These are phyloP conservation scores for Tinamus major DNA, from an alignment of 2,797 vertebrate species.

Conservation along the genomic window DNA sequence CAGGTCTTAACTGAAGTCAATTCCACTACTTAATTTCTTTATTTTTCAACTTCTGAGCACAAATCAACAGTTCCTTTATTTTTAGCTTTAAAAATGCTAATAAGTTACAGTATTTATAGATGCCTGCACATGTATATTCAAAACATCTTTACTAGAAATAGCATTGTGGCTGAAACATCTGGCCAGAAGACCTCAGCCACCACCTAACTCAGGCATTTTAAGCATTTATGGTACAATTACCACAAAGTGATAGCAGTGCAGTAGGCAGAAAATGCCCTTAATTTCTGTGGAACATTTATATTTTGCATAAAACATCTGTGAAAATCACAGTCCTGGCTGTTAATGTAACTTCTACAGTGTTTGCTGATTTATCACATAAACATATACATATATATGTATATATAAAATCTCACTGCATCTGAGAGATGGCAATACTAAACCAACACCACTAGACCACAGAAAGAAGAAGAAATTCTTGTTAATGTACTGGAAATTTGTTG, in stretches of 20 bases:
- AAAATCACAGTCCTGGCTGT: background rate
- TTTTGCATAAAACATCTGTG: background rate
- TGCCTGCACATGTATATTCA: conserved; percentile 27
- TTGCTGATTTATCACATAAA: background rate
- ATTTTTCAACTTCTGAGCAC: background rate
- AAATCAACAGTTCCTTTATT: conserved; percentile 26
- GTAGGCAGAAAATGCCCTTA: background rate
- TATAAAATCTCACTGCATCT: background rate
- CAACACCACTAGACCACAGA: background rate
- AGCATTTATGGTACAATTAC: background rate
- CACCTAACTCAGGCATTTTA: background rate
- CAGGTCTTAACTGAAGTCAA: background rate
- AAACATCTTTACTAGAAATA: conserved; percentile 22
- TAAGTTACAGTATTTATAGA: conserved; percentile 13
- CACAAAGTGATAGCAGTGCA: background rate
- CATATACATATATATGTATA: background rate
- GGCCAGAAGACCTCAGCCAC: conserved; percentile 4
- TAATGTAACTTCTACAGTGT: background rate
- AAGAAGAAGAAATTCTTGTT: background rate
- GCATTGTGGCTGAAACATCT: conserved; percentile 21
- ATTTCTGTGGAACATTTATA: background rate
- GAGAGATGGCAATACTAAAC: background rate
- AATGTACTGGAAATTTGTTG: background rate
- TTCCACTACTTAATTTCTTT: background rate
- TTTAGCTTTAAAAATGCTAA: conserved; percentile 32